Conservation (phyloP, 2,888 invertebrate species). For the Leucozona laternaria region DNA sequence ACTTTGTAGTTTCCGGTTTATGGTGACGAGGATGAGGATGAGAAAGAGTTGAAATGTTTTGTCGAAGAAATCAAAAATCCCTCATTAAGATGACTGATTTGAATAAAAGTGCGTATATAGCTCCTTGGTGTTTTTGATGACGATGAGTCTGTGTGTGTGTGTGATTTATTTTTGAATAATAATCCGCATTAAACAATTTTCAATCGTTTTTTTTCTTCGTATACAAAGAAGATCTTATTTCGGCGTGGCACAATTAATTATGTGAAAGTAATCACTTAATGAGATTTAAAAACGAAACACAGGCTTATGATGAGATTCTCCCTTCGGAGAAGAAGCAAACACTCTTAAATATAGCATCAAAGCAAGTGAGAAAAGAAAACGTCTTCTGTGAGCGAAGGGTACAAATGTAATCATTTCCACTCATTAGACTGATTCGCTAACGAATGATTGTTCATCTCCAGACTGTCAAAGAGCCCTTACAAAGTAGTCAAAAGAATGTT, state of each 20-base stretch:
- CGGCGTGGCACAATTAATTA: slow-evolving; percentile 69
- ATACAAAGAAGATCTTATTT: slow-evolving; percentile 39
- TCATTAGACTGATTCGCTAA: slow-evolving; percentile 67
- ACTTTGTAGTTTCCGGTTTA: slow-evolving; percentile 62
- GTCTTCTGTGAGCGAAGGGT: slow-evolving; percentile 54
- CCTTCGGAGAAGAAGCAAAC: neutral
- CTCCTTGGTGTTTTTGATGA: neutral
- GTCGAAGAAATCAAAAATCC: slow-evolving; percentile 19
- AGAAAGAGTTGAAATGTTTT: slow-evolving; percentile 24
- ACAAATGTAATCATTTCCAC: slow-evolving; percentile 72
- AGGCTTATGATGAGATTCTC: neutral
- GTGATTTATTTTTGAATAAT: slow-evolving; percentile 63
- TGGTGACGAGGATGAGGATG: neutral
- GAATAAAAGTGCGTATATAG: slow-evolving; percentile 34
- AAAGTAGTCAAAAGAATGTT: slow-evolving; percentile 1
- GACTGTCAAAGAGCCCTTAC: slow-evolving; percentile 36
- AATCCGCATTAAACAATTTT: neutral
- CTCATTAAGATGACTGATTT: slow-evolving; percentile 56
- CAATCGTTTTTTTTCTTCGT: neutral
- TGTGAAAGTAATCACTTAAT: slow-evolving; percentile 75
- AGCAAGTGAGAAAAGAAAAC: neutral
- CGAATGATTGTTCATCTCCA: slow-evolving; percentile 54
- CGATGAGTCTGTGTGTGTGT: slow-evolving; percentile 1
- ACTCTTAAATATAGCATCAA: neutral
- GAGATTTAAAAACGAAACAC: slow-evolving; percentile 59